Percentiles rank a stretch among this genome's conserved stretches.
These are phyloP conservation scores for Hemibates koningsi DNA, from an alignment of 2,113 vertebrate species.

Conservation along the genomic window DNA sequence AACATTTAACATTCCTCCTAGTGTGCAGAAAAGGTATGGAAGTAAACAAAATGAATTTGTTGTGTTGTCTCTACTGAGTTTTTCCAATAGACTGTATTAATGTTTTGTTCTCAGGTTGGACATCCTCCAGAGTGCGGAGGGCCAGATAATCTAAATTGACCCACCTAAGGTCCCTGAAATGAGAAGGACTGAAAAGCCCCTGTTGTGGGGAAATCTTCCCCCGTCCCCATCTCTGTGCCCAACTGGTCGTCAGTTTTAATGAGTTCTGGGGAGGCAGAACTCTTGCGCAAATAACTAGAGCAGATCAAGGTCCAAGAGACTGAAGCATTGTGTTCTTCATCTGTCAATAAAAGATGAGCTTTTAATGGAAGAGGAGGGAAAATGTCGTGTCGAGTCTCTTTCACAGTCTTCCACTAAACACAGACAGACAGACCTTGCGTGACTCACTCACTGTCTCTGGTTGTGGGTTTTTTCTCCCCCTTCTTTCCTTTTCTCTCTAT, in stretches of 20 bases:
- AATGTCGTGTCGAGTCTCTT: not conserved
- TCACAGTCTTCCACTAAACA: not conserved
- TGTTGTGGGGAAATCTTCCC: not conserved
- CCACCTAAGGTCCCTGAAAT: not conserved
- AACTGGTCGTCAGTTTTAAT: slow-evolving; percentile 24
- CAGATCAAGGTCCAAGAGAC: slow-evolving; percentile 31
- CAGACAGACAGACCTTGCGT: slow-evolving; percentile 8
- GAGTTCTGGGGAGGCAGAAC: not conserved
- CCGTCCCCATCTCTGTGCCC: not conserved
- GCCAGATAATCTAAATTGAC: not conserved
- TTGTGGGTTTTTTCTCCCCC: not conserved
- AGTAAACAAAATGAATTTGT: not conserved
- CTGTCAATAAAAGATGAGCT: slow-evolving; percentile 58
- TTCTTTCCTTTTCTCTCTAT: not conserved
- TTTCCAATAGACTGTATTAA: not conserved
- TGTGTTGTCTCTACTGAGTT: not conserved
- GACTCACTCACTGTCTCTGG: slow-evolving; percentile 29
- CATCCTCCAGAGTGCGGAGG: not conserved
- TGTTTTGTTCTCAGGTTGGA: not conserved
- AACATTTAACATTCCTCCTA: not conserved
- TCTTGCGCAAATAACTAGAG: slow-evolving; percentile 14
- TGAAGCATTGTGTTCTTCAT: slow-evolving; percentile 40
- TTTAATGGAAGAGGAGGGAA: slow-evolving; percentile 41
- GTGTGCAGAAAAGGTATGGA: not conserved
- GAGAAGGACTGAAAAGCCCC: not conserved